Base-by-base conservation (phyloP, 2,113 vertebrate species). In the Notarius quadriscutis region DNA sequence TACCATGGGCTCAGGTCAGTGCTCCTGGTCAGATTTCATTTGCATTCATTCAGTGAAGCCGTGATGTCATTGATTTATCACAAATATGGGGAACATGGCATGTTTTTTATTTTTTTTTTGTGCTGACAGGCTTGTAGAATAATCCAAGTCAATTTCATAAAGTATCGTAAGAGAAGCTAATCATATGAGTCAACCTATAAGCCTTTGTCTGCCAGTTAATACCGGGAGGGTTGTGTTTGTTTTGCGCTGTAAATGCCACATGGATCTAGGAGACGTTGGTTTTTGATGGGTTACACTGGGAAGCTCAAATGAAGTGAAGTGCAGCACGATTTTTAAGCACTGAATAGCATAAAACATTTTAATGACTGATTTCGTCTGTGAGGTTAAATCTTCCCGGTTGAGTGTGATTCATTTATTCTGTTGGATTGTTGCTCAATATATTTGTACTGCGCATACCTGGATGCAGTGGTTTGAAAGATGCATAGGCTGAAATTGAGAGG, bases 181-280 rank as follows among this genome's bases (percentile, higher is more conserved):
- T 87, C 55, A 85, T 48, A 74, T 41, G 41, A 41, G 41, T 41
- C 77, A 18, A 79, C 15, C 84, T 81, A 10, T 48, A 20, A 34
- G 7, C 4, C 34, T 17, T 60, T n/a, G 18, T 18, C 2, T 79
- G 27, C 15, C 67, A 60, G 77, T 71, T 79, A 81, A 18, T 34
- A 20, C 63, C 60, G 50, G 77, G 84, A 84, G 77, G 81, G 62
- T 11, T 15, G 30, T 72, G 86, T 85, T 87, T 90, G 85, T 86
- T 86, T 87, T 81, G 74, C 51, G 22, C 80, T 67, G 27, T 83
- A 84, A 89, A 81, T 80, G 53, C 79, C 77, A 50, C 87, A 85
- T 53, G 30, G 72, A 63, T 87, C 60, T 83, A 60, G 69, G 77
- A 72, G 87, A 79, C 77, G 71, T 74, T 72, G 67, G 63, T 41